Base-by-base conservation (phyloP, 2,888 invertebrate species). In the Prosopocoilus inquinatus region DNA sequence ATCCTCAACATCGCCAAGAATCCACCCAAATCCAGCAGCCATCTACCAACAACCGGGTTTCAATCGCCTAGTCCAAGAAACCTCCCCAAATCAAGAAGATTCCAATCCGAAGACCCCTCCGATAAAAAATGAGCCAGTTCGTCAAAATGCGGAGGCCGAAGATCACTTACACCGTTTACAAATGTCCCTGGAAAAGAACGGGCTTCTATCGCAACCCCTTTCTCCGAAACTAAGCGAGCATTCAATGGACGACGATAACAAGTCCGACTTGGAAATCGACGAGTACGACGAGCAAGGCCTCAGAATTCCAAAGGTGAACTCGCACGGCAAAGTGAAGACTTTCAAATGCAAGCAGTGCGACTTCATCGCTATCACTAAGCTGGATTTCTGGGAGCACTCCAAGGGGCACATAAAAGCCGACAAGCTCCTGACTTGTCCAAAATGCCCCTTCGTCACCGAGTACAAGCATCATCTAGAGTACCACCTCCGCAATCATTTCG, bases 281-380 rank as follows among this genome's bases (percentile, higher is more conserved):
- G 83, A 83, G 53, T 80, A 79, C 44, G 84, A 84, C 11, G 85
- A 86, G 58, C 83, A 84, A 2, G 84, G 82, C 0, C 73, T 85
- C 0, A 75, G 82, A 2, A 79, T 84, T 9, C 86, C 87, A 1
- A 81, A 85, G n/a, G 82, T 88, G 9, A 89, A 88, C 73, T 85
- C 86, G 0, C 88, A 91, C 65, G 91, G 91, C 11, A 93, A 91
- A 80, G 85, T 91, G 12, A 96, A 96, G 78, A 87, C 88, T 0
- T 91, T 91, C 77, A 89, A 90, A 70, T 98, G 98, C 79, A 96
- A 96, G 72, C 92, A 94, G 64, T 98, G 98, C 73, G 86, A 86
- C 50, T 90, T 88, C 66, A 84, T 90, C 1, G 88, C 94, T 0
- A 85, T 88, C 9, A 93, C 92, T 3, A 98, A 98, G 78, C 80